Evolutionary conservation across 1,140 invertebrate genomes (phyloP).

Genomic region (Cherax destructor): DNA sequence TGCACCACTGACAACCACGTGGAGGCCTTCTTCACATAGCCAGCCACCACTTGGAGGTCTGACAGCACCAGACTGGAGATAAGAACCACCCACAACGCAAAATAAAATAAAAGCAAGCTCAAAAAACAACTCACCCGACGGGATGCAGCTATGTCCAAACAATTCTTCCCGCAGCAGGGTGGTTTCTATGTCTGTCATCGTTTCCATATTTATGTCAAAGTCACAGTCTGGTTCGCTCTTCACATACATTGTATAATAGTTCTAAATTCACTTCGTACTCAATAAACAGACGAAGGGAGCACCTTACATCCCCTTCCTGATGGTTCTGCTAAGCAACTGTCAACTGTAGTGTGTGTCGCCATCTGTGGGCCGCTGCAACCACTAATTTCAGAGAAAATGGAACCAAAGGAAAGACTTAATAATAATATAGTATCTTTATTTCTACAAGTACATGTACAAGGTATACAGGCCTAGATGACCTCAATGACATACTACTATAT

Average conservation of each 20-base stretch:
- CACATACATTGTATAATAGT: constrained; percentile 37
- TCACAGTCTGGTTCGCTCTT: constrained; percentile 56
- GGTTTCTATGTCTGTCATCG: constrained; percentile 51
- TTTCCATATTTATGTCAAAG: constrained; percentile 57
- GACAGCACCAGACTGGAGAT: not conserved
- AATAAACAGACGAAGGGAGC: not conserved
- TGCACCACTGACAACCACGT: not conserved
- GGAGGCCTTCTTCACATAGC: not conserved
- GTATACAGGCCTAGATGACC: no score
- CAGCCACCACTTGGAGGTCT: not conserved
- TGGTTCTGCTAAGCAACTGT: constrained; percentile 43
- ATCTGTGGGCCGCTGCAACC: constrained; percentile 1
- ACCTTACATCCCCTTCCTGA: not conserved
- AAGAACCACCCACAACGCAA: not conserved
- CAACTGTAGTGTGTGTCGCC: constrained; percentile 16
- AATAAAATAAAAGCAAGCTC: not conserved
- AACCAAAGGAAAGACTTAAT: not conserved
- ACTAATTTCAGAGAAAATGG: not conserved
- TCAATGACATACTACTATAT: no score
- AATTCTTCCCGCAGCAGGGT: constrained; percentile 41
- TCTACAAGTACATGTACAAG: no score
- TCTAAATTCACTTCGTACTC: not conserved
- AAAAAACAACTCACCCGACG: constrained; percentile 36
- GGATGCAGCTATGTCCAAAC: constrained; percentile 41
- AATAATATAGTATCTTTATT: not conserved